Evolutionary conservation across 1,140 invertebrate species (phyloP), one percentile per base, ranked within the genome.

Genomic region (Paramacrobiotus metropolitanus): DNA sequence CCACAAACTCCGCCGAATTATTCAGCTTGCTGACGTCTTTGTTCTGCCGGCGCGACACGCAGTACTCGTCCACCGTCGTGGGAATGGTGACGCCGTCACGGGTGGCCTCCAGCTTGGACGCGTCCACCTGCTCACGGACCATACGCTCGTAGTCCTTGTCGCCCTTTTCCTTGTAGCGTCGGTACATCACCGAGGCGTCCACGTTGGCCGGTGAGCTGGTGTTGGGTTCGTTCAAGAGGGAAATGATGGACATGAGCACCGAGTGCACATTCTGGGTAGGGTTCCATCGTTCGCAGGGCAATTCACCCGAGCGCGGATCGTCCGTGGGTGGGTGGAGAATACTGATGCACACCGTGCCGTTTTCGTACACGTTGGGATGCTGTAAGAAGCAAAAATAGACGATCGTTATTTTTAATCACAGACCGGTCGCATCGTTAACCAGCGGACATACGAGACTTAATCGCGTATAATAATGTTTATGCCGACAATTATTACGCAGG

Each of bases 261-360:
- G 74, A 74, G 72, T 72, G 69, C 59, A 75, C 74, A 67, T 72
- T 75, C 63, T 75, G 74, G 60, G 74, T 74, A 28, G 74, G 74
- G 64, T 75, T 75, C 74, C 74, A 75, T 63, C 94, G 84, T 77
- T 99, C 95, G 75, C 91, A 97, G 0, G 95, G 91, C 66, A 97
- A 74, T 74, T 99, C 94, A 9, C 94, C 94, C 68, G 87, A 95
- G 70, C 97, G 94, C 44, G 94, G 94, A 77, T 99, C 94, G 75
- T 98, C 93, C 60, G 97, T 83, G 29, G 95, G 94, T 60, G 95
- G 92, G 75, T 99, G 95, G 48, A 99, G 79, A 72, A 99, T 99
- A 65, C 91, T 96, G 77, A 99, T 98, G 76, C 95, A 99, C 29
- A 99, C 78, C 74, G 98, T 94, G 44, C 95, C 95, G 76, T 95